Evolutionary conservation across 2,888 invertebrate genomes (phyloP).

Genomic region (Zaprionus obscuricornis): DNA sequence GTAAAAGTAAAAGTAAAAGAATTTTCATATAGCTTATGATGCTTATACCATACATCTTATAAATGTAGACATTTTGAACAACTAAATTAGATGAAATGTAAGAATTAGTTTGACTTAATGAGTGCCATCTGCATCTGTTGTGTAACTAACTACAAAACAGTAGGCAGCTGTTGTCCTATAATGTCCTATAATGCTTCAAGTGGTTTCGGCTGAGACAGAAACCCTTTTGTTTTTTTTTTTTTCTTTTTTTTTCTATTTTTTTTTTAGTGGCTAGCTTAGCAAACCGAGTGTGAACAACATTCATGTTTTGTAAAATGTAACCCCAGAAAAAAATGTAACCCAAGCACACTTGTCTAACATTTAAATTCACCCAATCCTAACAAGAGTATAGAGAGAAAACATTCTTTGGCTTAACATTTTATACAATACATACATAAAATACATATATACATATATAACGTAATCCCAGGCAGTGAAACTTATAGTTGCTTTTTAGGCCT

Average conservation of each 20-base stretch:
- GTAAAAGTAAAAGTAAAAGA: too few species aligned
- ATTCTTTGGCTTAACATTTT: too few species aligned
- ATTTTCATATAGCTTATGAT: too few species aligned
- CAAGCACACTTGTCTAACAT: neutral
- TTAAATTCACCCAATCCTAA: too few species aligned
- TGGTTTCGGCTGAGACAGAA: too few species aligned
- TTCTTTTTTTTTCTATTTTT: too few species aligned
- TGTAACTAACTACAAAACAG: too few species aligned
- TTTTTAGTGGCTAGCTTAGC: too few species aligned
- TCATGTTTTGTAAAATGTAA: constrained; percentile 15
- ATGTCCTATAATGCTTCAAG: constrained; percentile 30
- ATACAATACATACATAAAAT: too few species aligned
- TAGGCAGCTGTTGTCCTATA: constrained; percentile 46
- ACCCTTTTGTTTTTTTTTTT: constrained; percentile 53
- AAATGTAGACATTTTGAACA: too few species aligned
- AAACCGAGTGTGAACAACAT: constrained; percentile 44
- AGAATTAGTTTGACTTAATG: constrained; percentile 18
- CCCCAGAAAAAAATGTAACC: constrained; percentile 18
- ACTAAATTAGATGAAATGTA: constrained; percentile 9
- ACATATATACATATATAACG: constrained; percentile 5
- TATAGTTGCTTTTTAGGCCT: constrained; percentile 60
- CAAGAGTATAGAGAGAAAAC: too few species aligned
- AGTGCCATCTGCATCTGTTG: constrained; percentile 32
- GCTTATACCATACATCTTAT: too few species aligned
- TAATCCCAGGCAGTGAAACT: constrained; percentile 48